Evolutionary conservation across 2,797 vertebrate species (phyloP), one percentile per base, ranked within the genome.

Genomic region (Cyprinella venusta): DNA sequence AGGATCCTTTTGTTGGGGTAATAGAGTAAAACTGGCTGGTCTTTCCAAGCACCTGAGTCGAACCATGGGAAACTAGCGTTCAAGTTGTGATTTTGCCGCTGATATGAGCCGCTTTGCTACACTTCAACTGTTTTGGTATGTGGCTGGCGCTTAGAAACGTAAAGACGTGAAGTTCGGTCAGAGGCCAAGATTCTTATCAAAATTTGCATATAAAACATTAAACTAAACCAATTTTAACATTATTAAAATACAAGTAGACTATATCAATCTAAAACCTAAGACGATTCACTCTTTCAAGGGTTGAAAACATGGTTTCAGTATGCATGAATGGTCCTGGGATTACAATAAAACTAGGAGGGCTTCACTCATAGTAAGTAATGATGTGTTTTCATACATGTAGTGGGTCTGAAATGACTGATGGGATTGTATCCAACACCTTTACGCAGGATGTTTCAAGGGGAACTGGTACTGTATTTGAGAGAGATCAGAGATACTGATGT

Each of bases 1-100:
- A 8, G 5, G 71, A 69, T 75, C 69, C 40, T 65, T 74, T 70
- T 52, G 36, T 79, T 52, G 61, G 56, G 24, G 13, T 72, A 69
- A 68, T 61, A 7, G 40, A 77, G 42, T 65, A 26, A 74, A 71
- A 63, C 52, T 52, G 59, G 40, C 59, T 21, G 26, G 63, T 52
- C 63, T 79, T 65, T 78, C 24, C 10, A 12, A 65, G 45, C 45
- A 79, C 76, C 76, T 67, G 18, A 67, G 76, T n/a, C 38, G 63
- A 79, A 67, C 42, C 77, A 67, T 67, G 77, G 76, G 42, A 65
- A 65, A 78, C 59, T 5, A 33, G 72, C 10, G 52, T 76, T 76
- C n/a, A 45, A 63, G 38, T 63, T 30, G 56, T 76, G 56, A 76
- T 76, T 63, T 36, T 13, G 75, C 16, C 8, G 5, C 36, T 42